Percentiles rank a stretch among this genome's conserved stretches.
Evolutionary conservation across 1,140 invertebrate genomes (phyloP).

Genomic region (Brachionus sp.): DNA sequence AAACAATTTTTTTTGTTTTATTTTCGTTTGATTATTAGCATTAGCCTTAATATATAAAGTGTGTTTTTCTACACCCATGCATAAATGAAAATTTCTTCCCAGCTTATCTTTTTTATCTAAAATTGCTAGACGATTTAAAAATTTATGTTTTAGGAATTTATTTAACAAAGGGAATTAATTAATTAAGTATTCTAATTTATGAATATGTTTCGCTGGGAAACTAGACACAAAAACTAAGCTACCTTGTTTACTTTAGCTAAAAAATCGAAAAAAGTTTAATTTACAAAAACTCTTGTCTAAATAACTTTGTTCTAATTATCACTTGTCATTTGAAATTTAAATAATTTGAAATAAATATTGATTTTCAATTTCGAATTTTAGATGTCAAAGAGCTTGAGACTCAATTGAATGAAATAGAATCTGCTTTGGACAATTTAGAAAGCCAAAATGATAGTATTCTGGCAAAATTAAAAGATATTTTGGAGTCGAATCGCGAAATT

Average conservation of each 20-base stretch:
- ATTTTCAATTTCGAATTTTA: not conserved
- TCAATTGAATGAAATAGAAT: slow-evolving; percentile 39
- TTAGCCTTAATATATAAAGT: too few relatives aligned
- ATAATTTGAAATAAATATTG: not conserved
- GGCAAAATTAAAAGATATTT: slow-evolving; percentile 25
- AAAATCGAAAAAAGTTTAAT: not conserved
- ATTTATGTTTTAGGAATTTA: too few relatives aligned
- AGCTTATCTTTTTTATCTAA: too few relatives aligned
- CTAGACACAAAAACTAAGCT: not conserved
- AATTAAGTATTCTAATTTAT: not conserved
- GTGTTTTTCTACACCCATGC: too few relatives aligned
- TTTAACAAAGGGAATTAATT: too few relatives aligned
- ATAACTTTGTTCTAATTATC: not conserved
- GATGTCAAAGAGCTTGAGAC: slow-evolving; percentile 40
- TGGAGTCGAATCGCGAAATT: slow-evolving; percentile 44
- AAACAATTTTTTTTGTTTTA: not conserved
- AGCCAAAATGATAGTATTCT: slow-evolving; percentile 20
- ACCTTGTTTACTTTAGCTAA: not conserved
- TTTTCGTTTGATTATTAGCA: too few relatives aligned
- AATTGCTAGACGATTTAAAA: too few relatives aligned
- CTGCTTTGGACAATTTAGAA: slow-evolving; percentile 40
- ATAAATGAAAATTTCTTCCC: too few relatives aligned
- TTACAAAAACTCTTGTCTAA: not conserved
- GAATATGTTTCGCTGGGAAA: not conserved
- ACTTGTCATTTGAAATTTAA: not conserved